Conservation (phyloP, 2,888 invertebrate species). For the Melanargia galathea region DNA sequence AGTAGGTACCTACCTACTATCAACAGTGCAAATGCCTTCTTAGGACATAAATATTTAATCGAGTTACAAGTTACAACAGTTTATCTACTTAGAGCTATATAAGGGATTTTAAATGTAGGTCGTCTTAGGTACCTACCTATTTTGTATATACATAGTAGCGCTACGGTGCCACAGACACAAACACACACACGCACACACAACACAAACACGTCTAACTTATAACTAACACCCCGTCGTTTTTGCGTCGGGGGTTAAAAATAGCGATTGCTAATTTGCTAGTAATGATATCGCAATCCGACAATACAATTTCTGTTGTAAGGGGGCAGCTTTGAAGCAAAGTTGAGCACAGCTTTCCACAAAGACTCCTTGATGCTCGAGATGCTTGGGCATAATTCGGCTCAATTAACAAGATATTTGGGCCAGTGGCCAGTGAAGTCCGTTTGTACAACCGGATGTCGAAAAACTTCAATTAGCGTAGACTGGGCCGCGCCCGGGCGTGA, state of each 20-base stretch:
- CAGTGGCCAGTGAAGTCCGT: not conserved
- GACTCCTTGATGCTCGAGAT: conserved; percentile 11
- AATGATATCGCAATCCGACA: too few relatives aligned
- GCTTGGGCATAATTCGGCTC: not conserved
- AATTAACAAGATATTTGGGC: conserved; percentile 17
- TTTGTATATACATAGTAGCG: too few relatives aligned
- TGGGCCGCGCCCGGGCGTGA: not conserved
- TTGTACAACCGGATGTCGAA: not conserved
- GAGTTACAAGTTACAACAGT: not conserved
- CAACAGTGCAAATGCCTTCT: too few relatives aligned
- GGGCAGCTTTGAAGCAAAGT: not conserved
- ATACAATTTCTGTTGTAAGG: not conserved
- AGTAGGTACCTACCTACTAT: not conserved
- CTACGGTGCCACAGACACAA: too few relatives aligned
- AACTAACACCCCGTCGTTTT: too few relatives aligned
- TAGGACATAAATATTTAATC: conserved; percentile 3
- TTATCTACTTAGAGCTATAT: not conserved
- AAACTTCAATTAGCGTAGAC: conserved; percentile 1
- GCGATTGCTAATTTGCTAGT: too few relatives aligned
- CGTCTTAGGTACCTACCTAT: too few relatives aligned
- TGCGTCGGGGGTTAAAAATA: too few relatives aligned
- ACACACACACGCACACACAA: too few relatives aligned
- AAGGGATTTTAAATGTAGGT: not conserved
- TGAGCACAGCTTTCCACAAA: not conserved
- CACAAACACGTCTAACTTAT: too few relatives aligned